phyloP scores from a whole-genome alignment of 2,113 vertebrate species.

The Odocoileus virginianus region DNA sequence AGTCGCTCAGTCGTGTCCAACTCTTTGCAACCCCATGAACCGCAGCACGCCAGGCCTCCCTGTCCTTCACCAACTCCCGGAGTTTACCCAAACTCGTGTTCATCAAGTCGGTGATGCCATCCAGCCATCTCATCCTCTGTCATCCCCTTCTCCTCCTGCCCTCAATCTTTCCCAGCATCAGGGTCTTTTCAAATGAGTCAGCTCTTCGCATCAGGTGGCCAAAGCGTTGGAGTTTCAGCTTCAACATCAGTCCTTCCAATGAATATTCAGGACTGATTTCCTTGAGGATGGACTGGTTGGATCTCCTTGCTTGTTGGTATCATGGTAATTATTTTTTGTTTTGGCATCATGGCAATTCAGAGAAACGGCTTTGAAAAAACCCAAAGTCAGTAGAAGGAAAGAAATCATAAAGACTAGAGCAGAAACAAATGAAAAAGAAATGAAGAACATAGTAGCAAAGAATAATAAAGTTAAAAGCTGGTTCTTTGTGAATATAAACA shows the following conservation, averaged over 20 bases:
- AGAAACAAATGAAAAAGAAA: neutral
- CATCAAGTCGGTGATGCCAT: neutral
- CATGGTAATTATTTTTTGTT: neutral
- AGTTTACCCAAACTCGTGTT: neutral
- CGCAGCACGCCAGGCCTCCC: accelerated
- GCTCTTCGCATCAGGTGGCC: neutral
- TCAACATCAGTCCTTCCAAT: neutral
- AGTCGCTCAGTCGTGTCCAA: accelerated
- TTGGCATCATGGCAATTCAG: neutral
- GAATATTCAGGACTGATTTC: neutral
- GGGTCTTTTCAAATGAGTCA: neutral
- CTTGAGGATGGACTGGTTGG: neutral
- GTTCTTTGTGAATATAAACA: neutral
- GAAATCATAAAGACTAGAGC: neutral
- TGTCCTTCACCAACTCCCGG: neutral
- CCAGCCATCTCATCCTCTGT: neutral
- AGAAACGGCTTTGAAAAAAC: neutral
- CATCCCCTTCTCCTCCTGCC: neutral
- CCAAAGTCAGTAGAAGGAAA: neutral
- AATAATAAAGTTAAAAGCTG: neutral
- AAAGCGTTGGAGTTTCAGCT: neutral
- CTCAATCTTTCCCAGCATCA: neutral
- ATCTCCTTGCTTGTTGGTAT: neutral
- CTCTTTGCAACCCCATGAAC: neutral
- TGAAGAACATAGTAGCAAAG: neutral